These are phyloP conservation scores for Siniperca knerii DNA, from an alignment of 2,113 vertebrate species.

Conservation along the genomic window DNA sequence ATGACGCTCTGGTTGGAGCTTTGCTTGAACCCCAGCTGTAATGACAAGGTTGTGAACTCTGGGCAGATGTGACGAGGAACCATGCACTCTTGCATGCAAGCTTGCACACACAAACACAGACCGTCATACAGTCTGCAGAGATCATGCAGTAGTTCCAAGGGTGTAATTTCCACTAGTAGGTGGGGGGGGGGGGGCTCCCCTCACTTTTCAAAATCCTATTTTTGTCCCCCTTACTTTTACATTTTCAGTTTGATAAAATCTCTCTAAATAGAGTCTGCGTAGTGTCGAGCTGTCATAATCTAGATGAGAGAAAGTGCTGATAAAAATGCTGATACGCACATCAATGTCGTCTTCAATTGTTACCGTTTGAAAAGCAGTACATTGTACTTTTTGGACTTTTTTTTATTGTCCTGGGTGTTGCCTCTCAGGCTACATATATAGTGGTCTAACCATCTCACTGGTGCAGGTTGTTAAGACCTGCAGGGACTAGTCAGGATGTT, in stretches of 20 bases:
- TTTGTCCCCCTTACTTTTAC: not conserved
- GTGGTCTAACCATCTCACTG: not conserved
- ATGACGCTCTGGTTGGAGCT: slow-evolving; percentile 23
- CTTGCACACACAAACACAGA: slow-evolving; percentile 38
- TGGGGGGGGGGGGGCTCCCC: no score
- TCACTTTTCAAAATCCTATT: not conserved
- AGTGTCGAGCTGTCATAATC: not conserved
- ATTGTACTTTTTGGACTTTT: not conserved
- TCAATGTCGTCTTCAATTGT: not conserved
- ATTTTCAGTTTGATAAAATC: not conserved
- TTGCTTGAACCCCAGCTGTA: slow-evolving; percentile 46
- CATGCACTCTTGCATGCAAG: slow-evolving; percentile 38
- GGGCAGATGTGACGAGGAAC: slow-evolving; percentile 49
- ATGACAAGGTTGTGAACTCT: slow-evolving; percentile 35
- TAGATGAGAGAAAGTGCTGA: not conserved
- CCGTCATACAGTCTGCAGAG: slow-evolving; percentile 44
- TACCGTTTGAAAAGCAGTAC: not conserved
- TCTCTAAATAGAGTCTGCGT: not conserved
- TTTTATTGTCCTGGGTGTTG: not conserved
- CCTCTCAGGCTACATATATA: not conserved
- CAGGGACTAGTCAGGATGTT: not conserved
- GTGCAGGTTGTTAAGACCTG: not conserved
- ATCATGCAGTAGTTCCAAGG: slow-evolving; percentile 1
- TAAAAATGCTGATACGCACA: not conserved
- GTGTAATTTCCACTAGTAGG: not conserved